These are phyloP conservation scores for Campylomormyrus tamandua DNA, from an alignment of 2,113 vertebrate genomes.

Conservation along the genomic window DNA sequence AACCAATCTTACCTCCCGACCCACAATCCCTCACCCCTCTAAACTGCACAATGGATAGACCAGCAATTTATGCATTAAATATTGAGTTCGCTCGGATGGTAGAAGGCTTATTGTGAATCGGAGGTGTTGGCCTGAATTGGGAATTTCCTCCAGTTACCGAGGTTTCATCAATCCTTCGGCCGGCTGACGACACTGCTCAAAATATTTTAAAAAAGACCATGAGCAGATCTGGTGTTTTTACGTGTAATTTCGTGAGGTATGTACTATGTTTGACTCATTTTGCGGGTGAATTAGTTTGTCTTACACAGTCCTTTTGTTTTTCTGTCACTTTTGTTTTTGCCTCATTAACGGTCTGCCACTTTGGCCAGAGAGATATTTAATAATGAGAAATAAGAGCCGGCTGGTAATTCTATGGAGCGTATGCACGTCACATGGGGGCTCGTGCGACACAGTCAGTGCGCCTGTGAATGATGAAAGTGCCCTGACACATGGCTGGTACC, in stretches of 20 bases:
- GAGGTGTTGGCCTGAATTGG: not conserved
- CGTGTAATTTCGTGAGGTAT: not conserved
- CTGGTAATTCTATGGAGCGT: not conserved
- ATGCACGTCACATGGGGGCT: not conserved
- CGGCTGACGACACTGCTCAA: not conserved
- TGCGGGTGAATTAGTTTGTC: not conserved
- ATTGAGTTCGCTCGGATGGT: not conserved
- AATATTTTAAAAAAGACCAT: not conserved
- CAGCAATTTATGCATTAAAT: conserved; percentile 21
- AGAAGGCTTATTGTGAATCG: not conserved
- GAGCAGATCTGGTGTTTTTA: not conserved
- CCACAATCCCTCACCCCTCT: conserved; percentile 32
- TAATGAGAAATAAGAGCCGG: not conserved
- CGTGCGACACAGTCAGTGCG: not conserved
- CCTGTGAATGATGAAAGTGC: not conserved
- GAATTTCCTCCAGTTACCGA: not conserved
- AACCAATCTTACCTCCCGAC: conserved; percentile 31
- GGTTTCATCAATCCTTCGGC: not conserved
- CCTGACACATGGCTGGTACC: not conserved
- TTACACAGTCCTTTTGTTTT: not conserved
- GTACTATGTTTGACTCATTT: not conserved
- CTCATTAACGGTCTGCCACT: not conserved
- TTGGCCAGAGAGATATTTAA: not conserved
- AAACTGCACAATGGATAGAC: conserved; percentile 28
- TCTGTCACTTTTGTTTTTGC: not conserved